Evolutionary conservation across 2,888 invertebrate species (phyloP).

Genomic region (Dryomyza anilis): DNA sequence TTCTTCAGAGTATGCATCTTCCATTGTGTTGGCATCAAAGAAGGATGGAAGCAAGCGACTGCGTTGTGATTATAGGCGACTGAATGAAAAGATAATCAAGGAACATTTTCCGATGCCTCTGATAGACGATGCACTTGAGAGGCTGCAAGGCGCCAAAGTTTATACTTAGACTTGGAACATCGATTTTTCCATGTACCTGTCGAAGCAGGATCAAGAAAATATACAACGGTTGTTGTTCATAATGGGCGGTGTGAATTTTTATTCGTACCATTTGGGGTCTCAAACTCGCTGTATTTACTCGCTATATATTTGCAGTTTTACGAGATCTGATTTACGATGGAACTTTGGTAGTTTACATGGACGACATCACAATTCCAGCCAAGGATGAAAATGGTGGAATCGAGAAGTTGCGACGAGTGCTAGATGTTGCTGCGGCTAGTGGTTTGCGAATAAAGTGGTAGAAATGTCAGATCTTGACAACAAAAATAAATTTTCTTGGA

Average conservation of each 20-base stretch:
- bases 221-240: slow-evolving; percentile 40
- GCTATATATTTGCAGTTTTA: slow-evolving; percentile 32
- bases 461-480: slow-evolving; percentile 34
- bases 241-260: slow-evolving; percentile 38
- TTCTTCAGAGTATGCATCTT: slow-evolving; percentile 18
- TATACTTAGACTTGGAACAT: slow-evolving; percentile 40
- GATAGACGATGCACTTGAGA: slow-evolving; percentile 33
- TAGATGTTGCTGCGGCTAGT: slow-evolving; percentile 28
- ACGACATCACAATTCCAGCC: slow-evolving; percentile 34
- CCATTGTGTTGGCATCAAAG: slow-evolving; percentile 1
- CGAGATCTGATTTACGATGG: slow-evolving; percentile 24
- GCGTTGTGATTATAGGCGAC: slow-evolving; percentile 35
- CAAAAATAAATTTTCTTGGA: slow-evolving; percentile 32
- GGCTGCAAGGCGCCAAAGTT: slow-evolving; percentile 32
- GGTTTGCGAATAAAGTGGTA: slow-evolving; percentile 26
- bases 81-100: slow-evolving; percentile 34
- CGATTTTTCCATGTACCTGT: slow-evolving; percentile 40
- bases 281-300: slow-evolving; percentile 28
- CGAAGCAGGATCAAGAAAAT: slow-evolving; percentile 35
- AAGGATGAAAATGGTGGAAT: slow-evolving; percentile 26
- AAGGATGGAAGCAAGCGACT: slow-evolving; percentile 23
- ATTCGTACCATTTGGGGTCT: slow-evolving; percentile 26
- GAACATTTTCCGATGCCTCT: slow-evolving; percentile 36
- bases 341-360: slow-evolving; percentile 31
- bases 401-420: slow-evolving; percentile 12